These are phyloP conservation scores for Pilophorus perplexus DNA, from an alignment of 2,888 invertebrate species.

Conservation along the genomic window DNA sequence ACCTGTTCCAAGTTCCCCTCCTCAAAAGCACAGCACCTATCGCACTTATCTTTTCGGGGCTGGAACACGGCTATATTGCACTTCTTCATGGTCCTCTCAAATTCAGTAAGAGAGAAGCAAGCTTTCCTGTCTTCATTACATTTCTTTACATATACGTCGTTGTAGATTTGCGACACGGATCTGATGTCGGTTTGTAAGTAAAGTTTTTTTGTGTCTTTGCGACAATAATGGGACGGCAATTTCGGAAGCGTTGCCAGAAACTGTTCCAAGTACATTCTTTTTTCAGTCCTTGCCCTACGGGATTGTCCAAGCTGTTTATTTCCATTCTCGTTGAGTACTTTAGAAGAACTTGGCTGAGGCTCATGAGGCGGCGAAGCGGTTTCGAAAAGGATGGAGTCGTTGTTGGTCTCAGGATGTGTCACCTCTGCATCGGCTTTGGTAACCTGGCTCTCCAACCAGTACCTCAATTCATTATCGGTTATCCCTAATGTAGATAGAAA, in stretches of 20 bases:
- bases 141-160: not conserved
- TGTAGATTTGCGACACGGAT: constrained; percentile 4
- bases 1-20: not conserved
- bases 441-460: not conserved
- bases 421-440: not conserved
- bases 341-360: constrained; percentile 9
- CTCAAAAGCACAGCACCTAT: constrained; percentile 17
- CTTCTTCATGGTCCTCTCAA: not conserved
- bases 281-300: not conserved
- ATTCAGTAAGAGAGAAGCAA: not conserved
- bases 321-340: not conserved
- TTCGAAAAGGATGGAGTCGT: constrained; percentile 2
- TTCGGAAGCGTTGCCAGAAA: constrained; percentile 5
- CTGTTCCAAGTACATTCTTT: not conserved
- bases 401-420: constrained; percentile 1
- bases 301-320: not conserved
- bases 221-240: not conserved
- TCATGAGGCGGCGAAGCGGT: not conserved
- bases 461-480: not conserved
- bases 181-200: constrained; percentile 21
- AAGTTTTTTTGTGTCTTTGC: constrained; percentile 8
- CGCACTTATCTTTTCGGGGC: constrained; percentile 35
- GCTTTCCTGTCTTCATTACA: not conserved
- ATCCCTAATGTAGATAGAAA: constrained; percentile 9
- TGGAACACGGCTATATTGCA: not conserved